Percentiles rank a stretch among this genome's conserved stretches.
Evolutionary conservation across 2,797 vertebrate species (phyloP).

Genomic region (Anguilla megastoma): DNA sequence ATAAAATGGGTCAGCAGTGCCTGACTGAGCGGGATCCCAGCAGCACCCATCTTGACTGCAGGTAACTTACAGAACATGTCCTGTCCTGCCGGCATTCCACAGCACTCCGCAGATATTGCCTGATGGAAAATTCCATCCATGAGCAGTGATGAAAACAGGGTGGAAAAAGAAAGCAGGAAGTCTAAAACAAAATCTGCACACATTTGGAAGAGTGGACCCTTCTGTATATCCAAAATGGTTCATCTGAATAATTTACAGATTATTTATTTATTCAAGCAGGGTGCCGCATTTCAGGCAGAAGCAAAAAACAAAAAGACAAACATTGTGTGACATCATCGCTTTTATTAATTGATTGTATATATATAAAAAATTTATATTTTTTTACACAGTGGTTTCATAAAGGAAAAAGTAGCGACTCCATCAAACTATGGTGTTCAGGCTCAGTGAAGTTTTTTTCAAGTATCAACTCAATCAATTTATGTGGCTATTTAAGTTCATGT

Average conservation of each 20-base stretch:
- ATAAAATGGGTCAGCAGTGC: background rate
- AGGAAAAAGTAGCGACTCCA: background rate
- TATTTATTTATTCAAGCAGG: background rate
- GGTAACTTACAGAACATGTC: slow-evolving; percentile 69
- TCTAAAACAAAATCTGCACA: background rate
- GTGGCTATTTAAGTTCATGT: background rate
- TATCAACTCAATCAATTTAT: background rate
- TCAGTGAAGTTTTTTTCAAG: background rate
- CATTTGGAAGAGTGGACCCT: background rate
- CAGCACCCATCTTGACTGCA: slow-evolving; percentile 58
- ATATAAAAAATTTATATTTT: too few species aligned
- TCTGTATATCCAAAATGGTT: background rate
- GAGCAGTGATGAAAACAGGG: slow-evolving; percentile 36
- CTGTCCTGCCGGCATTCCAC: slow-evolving; percentile 85
- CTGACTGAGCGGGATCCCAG: background rate
- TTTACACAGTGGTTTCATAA: background rate
- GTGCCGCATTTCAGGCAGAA: background rate
- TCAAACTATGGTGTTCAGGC: background rate
- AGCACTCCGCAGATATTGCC: slow-evolving; percentile 66
- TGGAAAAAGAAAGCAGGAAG: slow-evolving; percentile 17
- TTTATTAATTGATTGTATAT: too few species aligned
- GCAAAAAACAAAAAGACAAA: too few species aligned
- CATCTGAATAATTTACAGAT: background rate
- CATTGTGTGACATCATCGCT: too few species aligned
- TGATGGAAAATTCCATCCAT: slow-evolving; percentile 77